Conservation (phyloP, 2,113 vertebrate species). For the Casuarius casuarius region DNA sequence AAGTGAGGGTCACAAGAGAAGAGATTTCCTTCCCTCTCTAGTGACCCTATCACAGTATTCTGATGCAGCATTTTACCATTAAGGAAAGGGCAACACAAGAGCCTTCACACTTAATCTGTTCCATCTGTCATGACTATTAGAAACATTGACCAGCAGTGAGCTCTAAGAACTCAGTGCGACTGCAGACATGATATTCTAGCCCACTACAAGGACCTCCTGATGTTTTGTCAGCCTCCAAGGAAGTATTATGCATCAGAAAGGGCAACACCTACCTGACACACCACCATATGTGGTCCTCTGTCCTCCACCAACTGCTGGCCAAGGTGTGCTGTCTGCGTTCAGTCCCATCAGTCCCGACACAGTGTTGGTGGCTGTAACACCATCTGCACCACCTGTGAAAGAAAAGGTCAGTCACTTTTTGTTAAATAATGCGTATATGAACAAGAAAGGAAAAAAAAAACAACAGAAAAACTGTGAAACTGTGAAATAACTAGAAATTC, state of each 20-base stretch:
- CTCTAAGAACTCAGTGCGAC: slow-evolving; percentile 44
- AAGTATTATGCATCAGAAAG: slow-evolving; percentile 65
- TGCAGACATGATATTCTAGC: slow-evolving; percentile 53
- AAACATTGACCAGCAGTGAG: slow-evolving; percentile 73
- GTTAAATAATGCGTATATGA: not conserved
- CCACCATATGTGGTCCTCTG: slow-evolving; percentile 88
- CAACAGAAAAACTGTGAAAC: not conserved
- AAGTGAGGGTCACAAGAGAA: slow-evolving; percentile 45
- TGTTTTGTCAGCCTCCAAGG: slow-evolving; percentile 62
- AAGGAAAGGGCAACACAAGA: slow-evolving; percentile 75
- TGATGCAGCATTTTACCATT: slow-evolving; percentile 51
- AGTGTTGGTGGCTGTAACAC: slow-evolving; percentile 94
- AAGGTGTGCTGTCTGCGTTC: slow-evolving; percentile 86
- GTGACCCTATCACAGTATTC: slow-evolving; percentile 50
- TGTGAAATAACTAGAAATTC: not conserved
- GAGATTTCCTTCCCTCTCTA: slow-evolving; percentile 47
- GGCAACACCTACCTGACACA: slow-evolving; percentile 85
- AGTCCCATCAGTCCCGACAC: slow-evolving; percentile 94
- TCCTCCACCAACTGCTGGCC: slow-evolving; percentile 85
- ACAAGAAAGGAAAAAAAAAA: not conserved
- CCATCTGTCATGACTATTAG: slow-evolving; percentile 81
- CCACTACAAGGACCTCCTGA: slow-evolving; percentile 56
- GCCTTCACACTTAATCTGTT: slow-evolving; percentile 78
- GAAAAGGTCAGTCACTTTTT: not conserved
- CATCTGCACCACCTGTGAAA: slow-evolving; percentile 87